phyloP scores from a whole-genome alignment of 2,888 invertebrate species.

The Pristionchus fissidentatus region DNA sequence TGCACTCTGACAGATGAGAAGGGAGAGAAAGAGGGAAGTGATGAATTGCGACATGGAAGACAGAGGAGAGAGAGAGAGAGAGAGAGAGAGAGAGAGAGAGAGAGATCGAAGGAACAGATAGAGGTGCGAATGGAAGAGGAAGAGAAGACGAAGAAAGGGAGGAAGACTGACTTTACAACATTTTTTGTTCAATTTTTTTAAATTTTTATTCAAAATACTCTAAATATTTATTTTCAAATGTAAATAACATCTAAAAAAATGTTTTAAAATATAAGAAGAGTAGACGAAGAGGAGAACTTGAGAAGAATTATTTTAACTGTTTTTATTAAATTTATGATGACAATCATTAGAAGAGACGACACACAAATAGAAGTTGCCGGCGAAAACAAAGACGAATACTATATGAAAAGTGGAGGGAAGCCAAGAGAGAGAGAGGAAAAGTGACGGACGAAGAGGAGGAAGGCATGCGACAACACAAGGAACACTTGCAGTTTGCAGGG shows the following conservation, averaged over 20 bases:
- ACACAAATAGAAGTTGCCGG: too few species aligned
- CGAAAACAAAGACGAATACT: background rate
- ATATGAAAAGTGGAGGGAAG: background rate
- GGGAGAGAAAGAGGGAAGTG: constrained; percentile 50
- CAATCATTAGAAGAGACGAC: too few species aligned
- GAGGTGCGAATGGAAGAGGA: constrained; percentile 14
- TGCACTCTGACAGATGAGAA: constrained; percentile 34
- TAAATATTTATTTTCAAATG: too few species aligned
- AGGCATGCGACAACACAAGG: background rate
- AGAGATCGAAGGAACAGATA: background rate
- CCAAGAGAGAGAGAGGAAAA: background rate
- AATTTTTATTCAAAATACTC: too few species aligned
- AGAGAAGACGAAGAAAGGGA: background rate
- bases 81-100: background rate
- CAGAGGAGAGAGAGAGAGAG: constrained; percentile 59
- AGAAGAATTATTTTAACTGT: too few species aligned
- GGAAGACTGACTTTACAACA: background rate
- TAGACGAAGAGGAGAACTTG: background rate
- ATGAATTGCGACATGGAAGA: constrained; percentile 52
- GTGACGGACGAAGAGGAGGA: background rate
- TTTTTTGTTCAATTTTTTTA: too few species aligned
- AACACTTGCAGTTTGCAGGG: background rate
- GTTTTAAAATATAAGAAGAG: too few species aligned
- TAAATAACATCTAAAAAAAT: too few species aligned
- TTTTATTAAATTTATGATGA: too few species aligned